phyloP scores from a whole-genome alignment of 2,113 vertebrate species.

The Polypterus bichir region DNA sequence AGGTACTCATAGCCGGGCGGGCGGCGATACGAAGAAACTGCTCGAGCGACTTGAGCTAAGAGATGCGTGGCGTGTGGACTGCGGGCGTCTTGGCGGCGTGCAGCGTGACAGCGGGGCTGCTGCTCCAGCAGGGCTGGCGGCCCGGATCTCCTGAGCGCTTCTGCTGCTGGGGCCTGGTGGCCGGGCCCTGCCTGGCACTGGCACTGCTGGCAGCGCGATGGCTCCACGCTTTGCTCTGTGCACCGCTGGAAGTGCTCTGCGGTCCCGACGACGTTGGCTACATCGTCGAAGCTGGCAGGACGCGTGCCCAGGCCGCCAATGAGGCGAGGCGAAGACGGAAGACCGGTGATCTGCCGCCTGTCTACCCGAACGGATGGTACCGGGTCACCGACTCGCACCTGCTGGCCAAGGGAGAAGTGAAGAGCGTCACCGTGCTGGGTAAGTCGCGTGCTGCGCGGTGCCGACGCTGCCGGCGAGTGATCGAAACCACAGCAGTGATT shows the following conservation, averaged over 20 bases:
- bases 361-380: conserved; percentile 71
- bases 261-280: conserved; percentile 53
- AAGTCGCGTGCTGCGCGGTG: conserved; percentile 13
- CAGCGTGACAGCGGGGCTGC: no score
- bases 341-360: conserved; percentile 48
- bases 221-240: conserved; percentile 39
- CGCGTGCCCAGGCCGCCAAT: conserved; percentile 43
- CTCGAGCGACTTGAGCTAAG: no score
- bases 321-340: conserved; percentile 49
- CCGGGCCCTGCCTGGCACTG: conserved; percentile 23
- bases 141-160: no score
- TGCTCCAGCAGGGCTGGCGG: no score
- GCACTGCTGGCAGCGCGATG: conserved; percentile 24
- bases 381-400: conserved; percentile 49
- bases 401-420: conserved; percentile 45
- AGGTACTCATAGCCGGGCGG: no score
- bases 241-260: conserved; percentile 46
- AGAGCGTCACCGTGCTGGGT: conserved; percentile 49
- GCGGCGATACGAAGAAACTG: no score
- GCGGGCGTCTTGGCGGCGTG: no score
- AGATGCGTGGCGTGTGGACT: no score
- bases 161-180: conserved; percentile 6
- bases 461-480: no score
- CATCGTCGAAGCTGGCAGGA: conserved; percentile 39
- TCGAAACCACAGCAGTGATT: no score